Percentiles rank a stretch among this genome's conserved stretches.
Conservation (phyloP, 2,113 vertebrate species). For the Progne subis region DNA sequence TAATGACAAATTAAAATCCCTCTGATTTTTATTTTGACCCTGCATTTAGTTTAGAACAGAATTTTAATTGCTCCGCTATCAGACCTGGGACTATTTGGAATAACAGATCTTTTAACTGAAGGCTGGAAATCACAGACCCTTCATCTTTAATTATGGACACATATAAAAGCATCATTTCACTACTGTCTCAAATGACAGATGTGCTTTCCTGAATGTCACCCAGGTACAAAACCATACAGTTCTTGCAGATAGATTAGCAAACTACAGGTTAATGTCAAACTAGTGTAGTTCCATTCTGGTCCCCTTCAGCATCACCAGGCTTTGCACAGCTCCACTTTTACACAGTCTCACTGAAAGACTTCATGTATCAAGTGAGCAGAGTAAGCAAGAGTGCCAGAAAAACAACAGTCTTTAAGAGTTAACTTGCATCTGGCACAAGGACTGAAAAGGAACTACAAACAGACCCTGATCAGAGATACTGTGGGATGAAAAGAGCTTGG, state of each 20-base stretch:
- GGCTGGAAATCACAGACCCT: background rate
- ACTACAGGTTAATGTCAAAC: background rate
- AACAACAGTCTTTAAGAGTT: background rate
- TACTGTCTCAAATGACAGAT: background rate
- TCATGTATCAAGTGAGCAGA: fast-evolving
- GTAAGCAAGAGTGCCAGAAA: background rate
- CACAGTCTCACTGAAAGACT: background rate
- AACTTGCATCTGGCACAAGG: fast-evolving
- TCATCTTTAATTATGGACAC: background rate
- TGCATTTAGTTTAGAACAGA: background rate
- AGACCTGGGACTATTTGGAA: background rate
- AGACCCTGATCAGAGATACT: background rate
- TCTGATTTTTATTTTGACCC: background rate
- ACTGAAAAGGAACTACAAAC: background rate
- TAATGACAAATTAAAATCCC: background rate
- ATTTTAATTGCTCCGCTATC: background rate
- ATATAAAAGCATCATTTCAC: background rate
- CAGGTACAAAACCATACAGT: background rate
- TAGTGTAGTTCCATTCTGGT: background rate
- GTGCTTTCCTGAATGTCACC: background rate
- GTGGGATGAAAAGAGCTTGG: background rate
- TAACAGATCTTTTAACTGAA: background rate
- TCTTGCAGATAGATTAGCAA: background rate
- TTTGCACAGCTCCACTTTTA: background rate
- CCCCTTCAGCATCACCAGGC: fast-evolving